phyloP scores from a whole-genome alignment of 2,888 invertebrate genomes.

The Axea sp. region DNA sequence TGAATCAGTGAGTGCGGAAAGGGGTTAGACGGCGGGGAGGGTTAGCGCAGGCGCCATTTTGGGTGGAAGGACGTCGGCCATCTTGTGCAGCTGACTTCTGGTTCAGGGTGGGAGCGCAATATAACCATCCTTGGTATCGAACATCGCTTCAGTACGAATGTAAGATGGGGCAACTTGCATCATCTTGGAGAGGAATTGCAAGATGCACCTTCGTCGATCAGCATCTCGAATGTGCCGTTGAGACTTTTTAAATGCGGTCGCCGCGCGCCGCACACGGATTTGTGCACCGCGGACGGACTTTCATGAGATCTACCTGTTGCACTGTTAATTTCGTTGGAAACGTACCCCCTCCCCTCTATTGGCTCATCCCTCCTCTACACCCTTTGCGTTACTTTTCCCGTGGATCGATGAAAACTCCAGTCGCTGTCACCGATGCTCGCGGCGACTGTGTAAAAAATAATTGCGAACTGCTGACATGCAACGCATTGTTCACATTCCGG shows the following conservation, averaged over 20 bases:
- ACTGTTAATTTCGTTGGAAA: conserved; percentile 57
- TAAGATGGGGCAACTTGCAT: conserved; percentile 68
- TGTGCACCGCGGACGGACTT: conserved; percentile 30
- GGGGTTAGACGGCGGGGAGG: conserved; percentile 2
- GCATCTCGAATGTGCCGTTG: conserved; percentile 14
- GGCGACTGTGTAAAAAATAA: conserved; percentile 24
- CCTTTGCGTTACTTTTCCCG: conserved; percentile 35
- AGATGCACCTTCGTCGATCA: conserved; percentile 23
- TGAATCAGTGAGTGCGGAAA: neutral
- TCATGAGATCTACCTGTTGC: conserved; percentile 59
- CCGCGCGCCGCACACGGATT: conserved; percentile 29
- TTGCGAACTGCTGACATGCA: conserved; percentile 22
- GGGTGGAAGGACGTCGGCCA: conserved; percentile 68
- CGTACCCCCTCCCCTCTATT: conserved; percentile 4
- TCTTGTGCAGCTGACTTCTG: conserved; percentile 66
- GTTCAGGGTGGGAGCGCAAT: conserved; percentile 70
- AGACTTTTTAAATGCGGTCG: conserved; percentile 11
- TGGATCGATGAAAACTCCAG: conserved; percentile 43
- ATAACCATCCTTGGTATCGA: conserved; percentile 77
- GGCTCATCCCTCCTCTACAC: neutral
- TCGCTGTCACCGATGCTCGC: conserved; percentile 14
- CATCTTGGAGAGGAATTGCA: conserved; percentile 49
- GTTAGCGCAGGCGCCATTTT: conserved; percentile 75
- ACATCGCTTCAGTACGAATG: conserved; percentile 75
- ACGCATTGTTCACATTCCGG: conserved; percentile 8